Evolutionary conservation across 2,888 invertebrate genomes (phyloP).

Genomic region (Pherbina coryleti): DNA sequence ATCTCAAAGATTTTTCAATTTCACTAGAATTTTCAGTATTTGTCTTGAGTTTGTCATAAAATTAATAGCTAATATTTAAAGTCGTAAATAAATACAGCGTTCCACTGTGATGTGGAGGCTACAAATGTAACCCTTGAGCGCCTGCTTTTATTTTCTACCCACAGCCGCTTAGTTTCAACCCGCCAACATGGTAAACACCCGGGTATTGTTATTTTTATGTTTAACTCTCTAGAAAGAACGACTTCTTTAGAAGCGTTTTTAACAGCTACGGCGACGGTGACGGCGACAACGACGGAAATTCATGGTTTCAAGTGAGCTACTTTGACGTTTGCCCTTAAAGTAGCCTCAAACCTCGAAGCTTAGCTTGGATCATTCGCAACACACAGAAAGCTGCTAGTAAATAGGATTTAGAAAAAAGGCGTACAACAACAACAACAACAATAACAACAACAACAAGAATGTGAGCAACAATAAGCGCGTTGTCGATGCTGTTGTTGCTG

Average conservation of each 20-base stretch:
- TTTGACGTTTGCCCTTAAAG: slow-evolving; percentile 19
- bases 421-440: slow-evolving; percentile 12
- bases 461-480: background rate
- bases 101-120: too few relatives aligned
- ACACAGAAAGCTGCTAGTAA: background rate
- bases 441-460: slow-evolving; percentile 6
- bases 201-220: background rate
- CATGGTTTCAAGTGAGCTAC: slow-evolving; percentile 30
- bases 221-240: background rate
- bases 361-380: background rate
- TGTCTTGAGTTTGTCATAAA: too few relatives aligned
- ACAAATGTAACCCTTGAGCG: too few relatives aligned
- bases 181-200: background rate
- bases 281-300: slow-evolving; percentile 21
- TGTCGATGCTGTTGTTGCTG: background rate
- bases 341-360: background rate
- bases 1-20: too few relatives aligned
- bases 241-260: background rate
- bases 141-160: too few relatives aligned
- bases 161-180: too few relatives aligned
- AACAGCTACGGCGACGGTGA: slow-evolving; percentile 20
- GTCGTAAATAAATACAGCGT: too few relatives aligned
- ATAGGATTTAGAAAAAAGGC: slow-evolving; percentile 2
- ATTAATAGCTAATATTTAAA: too few relatives aligned
- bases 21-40: too few relatives aligned